Evolutionary conservation across 2,113 vertebrate genomes (phyloP).

Genomic region (Tenebrosternarchus preto): DNA sequence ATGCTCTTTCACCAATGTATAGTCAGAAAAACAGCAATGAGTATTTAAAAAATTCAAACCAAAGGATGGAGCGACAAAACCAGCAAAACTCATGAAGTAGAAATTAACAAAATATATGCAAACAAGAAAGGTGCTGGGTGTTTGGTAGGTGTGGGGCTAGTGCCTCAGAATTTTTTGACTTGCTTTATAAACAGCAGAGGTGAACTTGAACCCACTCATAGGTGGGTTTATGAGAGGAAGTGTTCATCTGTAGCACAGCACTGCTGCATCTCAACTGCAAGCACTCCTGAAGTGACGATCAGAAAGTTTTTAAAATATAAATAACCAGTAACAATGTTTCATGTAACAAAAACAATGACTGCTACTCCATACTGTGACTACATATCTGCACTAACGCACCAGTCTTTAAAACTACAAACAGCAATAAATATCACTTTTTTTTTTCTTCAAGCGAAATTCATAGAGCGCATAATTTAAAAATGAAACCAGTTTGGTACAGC

Average conservation of each 20-base stretch:
- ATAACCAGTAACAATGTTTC: slow-evolving; percentile 42
- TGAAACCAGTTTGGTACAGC: background rate
- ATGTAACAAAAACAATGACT: slow-evolving; percentile 14
- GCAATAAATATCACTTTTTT: slow-evolving; percentile 55
- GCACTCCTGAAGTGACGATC: background rate
- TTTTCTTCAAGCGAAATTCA: slow-evolving; percentile 18
- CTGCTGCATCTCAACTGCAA: background rate
- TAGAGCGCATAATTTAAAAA: background rate
- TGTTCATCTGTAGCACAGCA: background rate
- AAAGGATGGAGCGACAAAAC: slow-evolving; percentile 56
- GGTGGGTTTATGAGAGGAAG: background rate
- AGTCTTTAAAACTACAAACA: slow-evolving; percentile 53
- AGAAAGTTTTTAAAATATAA: slow-evolving; percentile 28
- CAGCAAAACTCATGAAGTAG: slow-evolving; percentile 57
- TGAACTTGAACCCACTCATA: background rate
- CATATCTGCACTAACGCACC: slow-evolving; percentile 44
- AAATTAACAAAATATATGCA: background rate
- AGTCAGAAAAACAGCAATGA: slow-evolving; percentile 71
- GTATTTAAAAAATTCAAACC: slow-evolving; percentile 52
- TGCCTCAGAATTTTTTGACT: no score
- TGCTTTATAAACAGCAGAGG: background rate
- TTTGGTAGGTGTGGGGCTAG: background rate
- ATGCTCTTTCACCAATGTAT: slow-evolving; percentile 65
- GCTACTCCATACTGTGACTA: slow-evolving; percentile 20
- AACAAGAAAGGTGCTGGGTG: background rate